Base-by-base conservation (phyloP, 2,113 vertebrate species). In the Mobula birostris region DNA sequence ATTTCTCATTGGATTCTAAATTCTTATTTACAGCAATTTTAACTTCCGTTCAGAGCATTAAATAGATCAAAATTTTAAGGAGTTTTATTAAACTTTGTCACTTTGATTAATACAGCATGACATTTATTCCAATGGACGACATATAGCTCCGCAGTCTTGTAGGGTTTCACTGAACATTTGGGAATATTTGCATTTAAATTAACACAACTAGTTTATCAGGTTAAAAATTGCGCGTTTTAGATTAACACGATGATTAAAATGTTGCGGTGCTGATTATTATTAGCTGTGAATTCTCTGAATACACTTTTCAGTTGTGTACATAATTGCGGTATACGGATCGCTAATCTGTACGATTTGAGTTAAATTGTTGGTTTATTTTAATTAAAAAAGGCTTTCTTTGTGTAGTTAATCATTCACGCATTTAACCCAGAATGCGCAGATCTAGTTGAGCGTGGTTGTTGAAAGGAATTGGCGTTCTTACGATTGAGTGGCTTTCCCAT, bases 381-480 rank as follows among this genome's bases (percentile, higher is more conserved):
- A 68, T 40, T 48, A 2, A 21, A 29, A 72, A 27, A 72, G 40
- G 32, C 36, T 0, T 12, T 93, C 5, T 29, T 68, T 66, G 21
- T 19, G 68, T 72, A 56, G 61, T 66, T 68, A 93, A 48, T 74
- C 36, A 58, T 66, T 92, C 90, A 27, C 90, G 27, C 36, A 92
- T 93, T 93, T 40, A 74, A 76, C 68, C 68, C 36, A 74, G 24
- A 93, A 74, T 93, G 68, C 91, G 74, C 19, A 93, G 70, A 21
- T 70, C 91, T 15, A 76, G 40, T 48, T 93, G 29, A 76, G 68
- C 19, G 6, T 74, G 66, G 91, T 93, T 27, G 32, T 74, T 48
- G 68, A 93, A 93, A 76, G 70, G 61, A n/a, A 88, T 68, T 90
- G 21, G 36, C 12, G 36, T 40, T 93, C 91, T 93, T 93, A 93